Evolutionary conservation across 2,888 invertebrate genomes (phyloP).

Genomic region (Ptilodon capucinus): DNA sequence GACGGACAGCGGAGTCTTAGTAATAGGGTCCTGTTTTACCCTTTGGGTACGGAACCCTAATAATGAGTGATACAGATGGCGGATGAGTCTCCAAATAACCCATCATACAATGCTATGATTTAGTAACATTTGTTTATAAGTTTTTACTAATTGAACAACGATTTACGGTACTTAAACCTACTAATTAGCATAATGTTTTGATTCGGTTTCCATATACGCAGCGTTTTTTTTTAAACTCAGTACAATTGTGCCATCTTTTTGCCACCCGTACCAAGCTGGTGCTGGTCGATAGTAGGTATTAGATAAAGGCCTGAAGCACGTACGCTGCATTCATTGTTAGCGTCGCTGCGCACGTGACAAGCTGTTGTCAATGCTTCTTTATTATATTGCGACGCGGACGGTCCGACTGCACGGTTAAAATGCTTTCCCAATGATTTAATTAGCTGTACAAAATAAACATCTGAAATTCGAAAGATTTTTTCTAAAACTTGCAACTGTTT

Average conservation of each 20-base stretch:
- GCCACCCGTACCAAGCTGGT: not conserved
- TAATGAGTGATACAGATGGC: too few species aligned
- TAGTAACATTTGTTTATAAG: too few species aligned
- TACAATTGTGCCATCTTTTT: not conserved
- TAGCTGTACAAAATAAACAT: not conserved
- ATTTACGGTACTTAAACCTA: too few species aligned
- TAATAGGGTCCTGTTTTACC: too few species aligned
- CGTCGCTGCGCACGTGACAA: constrained; percentile 18
- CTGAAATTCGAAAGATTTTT: not conserved
- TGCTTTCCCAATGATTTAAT: too few species aligned
- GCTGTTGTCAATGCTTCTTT: constrained; percentile 21
- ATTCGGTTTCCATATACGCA: not conserved
- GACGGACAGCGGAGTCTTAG: too few species aligned
- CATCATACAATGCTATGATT: too few species aligned
- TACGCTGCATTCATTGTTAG: constrained; percentile 37
- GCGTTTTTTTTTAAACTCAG: not conserved
- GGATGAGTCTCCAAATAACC: too few species aligned
- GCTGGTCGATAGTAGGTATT: not conserved
- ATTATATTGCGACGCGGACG: constrained; percentile 9
- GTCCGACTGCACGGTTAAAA: not conserved
- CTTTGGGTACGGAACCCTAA: too few species aligned
- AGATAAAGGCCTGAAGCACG: constrained; percentile 27
- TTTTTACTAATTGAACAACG: too few species aligned
- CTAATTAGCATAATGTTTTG: too few species aligned
- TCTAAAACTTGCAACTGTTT: too few species aligned